Evolutionary conservation across 2,113 vertebrate species (phyloP).

Genomic region (Leucopsar rothschildi): DNA sequence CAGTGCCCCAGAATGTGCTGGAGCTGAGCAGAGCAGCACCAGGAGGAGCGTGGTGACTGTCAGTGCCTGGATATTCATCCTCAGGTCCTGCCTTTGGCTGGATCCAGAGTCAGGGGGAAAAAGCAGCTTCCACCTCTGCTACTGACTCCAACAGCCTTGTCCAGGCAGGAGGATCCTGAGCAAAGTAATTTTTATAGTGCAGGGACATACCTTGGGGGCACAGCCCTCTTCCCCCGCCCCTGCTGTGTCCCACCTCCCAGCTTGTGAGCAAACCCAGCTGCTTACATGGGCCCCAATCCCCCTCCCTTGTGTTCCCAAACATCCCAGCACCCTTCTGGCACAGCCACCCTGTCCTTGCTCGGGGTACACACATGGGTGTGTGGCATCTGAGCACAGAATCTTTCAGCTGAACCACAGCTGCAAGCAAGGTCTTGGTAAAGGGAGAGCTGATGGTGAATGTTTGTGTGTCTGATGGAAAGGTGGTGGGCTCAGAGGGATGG

Average conservation of each 20-base stretch:
- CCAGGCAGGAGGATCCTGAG: no score
- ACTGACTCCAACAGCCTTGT: no score
- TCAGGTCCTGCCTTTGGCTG: neutral
- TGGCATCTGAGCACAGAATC: neutral
- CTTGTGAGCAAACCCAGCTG: neutral
- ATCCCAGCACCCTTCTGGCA: neutral
- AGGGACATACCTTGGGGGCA: neutral
- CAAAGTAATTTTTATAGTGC: conserved; percentile 29
- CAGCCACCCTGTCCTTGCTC: neutral
- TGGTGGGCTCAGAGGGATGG: neutral
- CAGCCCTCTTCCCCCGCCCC: conserved; percentile 2
- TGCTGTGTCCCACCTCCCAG: neutral
- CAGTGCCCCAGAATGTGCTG: neutral
- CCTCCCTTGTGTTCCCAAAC: neutral
- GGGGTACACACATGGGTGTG: accelerated
- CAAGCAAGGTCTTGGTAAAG: neutral
- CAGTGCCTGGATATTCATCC: neutral
- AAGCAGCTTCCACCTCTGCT: no score
- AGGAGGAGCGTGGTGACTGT: neutral
- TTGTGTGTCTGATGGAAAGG: neutral
- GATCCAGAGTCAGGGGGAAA: no score
- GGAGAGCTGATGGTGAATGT: neutral
- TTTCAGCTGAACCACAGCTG: neutral
- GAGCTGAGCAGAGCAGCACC: neutral
- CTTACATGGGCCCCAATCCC: neutral